Conservation (phyloP, 2,888 invertebrate genomes). For the Mesorhabditis sp. region DNA sequence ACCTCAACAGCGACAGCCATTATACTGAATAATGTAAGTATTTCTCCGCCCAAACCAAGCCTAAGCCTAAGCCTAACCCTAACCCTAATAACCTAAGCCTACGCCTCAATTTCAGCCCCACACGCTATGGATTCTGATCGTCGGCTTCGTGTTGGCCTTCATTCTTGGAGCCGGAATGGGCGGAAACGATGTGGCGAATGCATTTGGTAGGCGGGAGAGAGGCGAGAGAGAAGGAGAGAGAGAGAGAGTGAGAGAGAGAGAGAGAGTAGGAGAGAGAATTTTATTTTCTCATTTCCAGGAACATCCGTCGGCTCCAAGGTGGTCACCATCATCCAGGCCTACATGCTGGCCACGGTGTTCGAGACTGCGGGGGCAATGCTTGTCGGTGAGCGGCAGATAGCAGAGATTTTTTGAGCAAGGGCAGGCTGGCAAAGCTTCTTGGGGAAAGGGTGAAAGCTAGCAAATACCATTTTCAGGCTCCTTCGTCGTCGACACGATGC, state of each 20-base stretch:
- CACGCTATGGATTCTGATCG: constrained; percentile 76
- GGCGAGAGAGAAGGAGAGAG: constrained; percentile 6
- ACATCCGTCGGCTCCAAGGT: constrained; percentile 59
- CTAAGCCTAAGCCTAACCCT: too few relatives aligned
- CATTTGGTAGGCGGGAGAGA: constrained; percentile 69
- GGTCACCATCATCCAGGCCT: constrained; percentile 80
- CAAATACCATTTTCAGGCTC: constrained; percentile 66
- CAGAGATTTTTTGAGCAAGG: neutral
- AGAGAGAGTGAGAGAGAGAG: constrained; percentile 7
- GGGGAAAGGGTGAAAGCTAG: neutral
- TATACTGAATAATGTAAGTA: too few relatives aligned
- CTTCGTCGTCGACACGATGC: constrained; percentile 89
- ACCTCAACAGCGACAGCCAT: neutral
- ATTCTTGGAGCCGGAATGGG: constrained; percentile 93
- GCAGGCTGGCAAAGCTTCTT: neutral
- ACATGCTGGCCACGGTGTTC: constrained; percentile 88
- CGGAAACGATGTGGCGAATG: constrained; percentile 96
- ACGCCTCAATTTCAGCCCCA: constrained; percentile 12
- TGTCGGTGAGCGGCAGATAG: constrained; percentile 71
- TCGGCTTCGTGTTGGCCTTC: constrained; percentile 89
- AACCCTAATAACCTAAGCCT: neutral
- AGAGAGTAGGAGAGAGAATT: neutral
- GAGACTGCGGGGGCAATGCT: constrained; percentile 91
- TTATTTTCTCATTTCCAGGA: constrained; percentile 68
- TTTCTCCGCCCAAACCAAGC: too few relatives aligned